Conservation (phyloP, 2,888 invertebrate genomes). For the Hemaris fuciformis region DNA sequence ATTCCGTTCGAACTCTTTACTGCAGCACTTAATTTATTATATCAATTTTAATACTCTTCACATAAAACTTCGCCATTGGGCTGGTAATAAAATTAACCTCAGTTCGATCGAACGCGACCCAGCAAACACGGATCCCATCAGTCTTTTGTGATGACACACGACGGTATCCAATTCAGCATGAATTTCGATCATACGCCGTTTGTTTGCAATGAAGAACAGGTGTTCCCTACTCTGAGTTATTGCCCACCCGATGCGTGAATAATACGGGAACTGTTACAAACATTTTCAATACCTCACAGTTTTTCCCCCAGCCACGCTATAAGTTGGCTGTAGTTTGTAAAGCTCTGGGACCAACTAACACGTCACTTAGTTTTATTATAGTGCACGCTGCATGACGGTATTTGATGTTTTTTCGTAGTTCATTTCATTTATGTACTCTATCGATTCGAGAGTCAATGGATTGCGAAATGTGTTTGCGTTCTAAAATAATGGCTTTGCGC, state of each 20-base stretch:
- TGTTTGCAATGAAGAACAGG: constrained; percentile 54
- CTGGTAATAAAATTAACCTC: neutral
- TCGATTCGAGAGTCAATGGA: constrained; percentile 1
- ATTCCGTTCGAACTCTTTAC: neutral
- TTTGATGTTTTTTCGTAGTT: neutral
- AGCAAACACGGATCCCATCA: constrained; percentile 11
- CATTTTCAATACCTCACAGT: constrained; percentile 13
- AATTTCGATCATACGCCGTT: constrained; percentile 29
- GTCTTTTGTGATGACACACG: constrained; percentile 12
- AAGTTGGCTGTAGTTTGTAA: constrained; percentile 5
- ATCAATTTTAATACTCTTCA: neutral
- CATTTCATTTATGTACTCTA: neutral
- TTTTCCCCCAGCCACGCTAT: constrained; percentile 10
- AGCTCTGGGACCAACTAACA: neutral
- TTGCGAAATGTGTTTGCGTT: constrained; percentile 8
- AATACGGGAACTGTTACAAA: constrained; percentile 35
- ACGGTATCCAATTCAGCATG: constrained; percentile 16
- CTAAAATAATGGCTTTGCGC: neutral
- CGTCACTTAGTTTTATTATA: constrained; percentile 8
- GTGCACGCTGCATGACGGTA: neutral
- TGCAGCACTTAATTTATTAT: neutral
- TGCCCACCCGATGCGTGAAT: constrained; percentile 46
- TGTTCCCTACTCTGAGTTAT: constrained; percentile 51
- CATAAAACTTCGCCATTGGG: neutral
- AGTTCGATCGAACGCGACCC: neutral